Base-by-base conservation (phyloP, 2,113 vertebrate species). In the Oryctolagus cuniculus region DNA sequence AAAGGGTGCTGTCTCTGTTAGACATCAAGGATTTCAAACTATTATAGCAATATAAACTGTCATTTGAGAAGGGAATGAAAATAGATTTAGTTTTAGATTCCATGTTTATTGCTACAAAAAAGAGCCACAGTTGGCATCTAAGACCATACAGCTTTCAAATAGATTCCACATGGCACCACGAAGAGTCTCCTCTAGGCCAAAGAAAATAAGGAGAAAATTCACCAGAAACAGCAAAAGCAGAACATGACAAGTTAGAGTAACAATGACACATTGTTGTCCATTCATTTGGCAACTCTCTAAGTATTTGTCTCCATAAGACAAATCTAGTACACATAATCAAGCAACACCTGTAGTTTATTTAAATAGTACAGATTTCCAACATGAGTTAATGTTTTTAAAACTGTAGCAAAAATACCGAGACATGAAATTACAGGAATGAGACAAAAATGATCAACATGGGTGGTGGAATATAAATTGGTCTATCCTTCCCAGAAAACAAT, bases 121-220 rank as follows among this genome's bases (percentile, higher is more conserved):
- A 38, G 82, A 94, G n/a, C 31, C 96, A 95, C 85, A 97, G 61
- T 49, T 98, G 97, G 93, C 92, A 95, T 34, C 55, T 44, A 96
- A 94, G 92, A 66, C 21, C 38, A 80, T 69, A 67, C 7, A 94
- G 70, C 74, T 97, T 97, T 96, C 97, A 98, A 95, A 97, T 10
- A 79, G 49, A 90, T 94, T 78, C 92, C 94, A 91, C 34, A 64
- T 90, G 44, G 44, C 93, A 85, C 55, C 94, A 84, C 29, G 73
- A 97, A 95, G 96, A 96, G 81, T 96, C 97, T 96, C 70, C 11
- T 87, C 44, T 27, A 82, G 61, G 95, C 92, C 95, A 96, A 95
- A 91, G 83, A 44, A 63, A 70, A 79, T 72, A 95, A 94, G 91
- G 80, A 84, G 93, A 95, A 96, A 96, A 95, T 87, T 55, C 79